Percentiles rank a stretch among this genome's conserved stretches.
Evolutionary conservation across 2,797 vertebrate genomes (phyloP).

Genomic region (Leontocebus nigricollis): DNA sequence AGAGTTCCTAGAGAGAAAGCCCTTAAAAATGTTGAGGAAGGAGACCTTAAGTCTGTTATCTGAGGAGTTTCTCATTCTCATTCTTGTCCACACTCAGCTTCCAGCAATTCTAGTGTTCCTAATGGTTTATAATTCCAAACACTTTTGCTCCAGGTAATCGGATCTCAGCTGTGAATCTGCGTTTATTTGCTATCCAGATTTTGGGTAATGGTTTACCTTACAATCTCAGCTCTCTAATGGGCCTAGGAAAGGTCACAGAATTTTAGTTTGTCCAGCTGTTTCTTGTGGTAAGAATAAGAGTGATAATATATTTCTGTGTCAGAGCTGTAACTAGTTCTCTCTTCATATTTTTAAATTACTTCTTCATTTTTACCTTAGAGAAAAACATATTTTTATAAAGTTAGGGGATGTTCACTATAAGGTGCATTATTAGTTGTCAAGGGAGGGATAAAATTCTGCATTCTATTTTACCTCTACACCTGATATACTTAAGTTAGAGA

Average conservation of each 20-base stretch:
- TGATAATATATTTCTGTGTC: not conserved
- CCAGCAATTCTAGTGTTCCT: not conserved
- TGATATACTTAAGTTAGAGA: not conserved
- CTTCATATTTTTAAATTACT: not conserved
- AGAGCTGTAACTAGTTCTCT: not conserved
- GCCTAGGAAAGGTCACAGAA: not conserved
- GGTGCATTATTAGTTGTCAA: not conserved
- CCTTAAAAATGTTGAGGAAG: no score
- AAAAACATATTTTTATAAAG: conserved; percentile 14
- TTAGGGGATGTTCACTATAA: not conserved
- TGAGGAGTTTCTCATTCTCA: not conserved
- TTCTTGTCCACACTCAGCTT: not conserved
- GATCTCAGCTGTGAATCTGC: not conserved
- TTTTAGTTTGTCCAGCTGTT: not conserved
- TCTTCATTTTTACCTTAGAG: not conserved
- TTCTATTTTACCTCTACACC: not conserved
- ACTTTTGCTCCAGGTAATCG: not conserved
- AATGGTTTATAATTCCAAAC: not conserved
- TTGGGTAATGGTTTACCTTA: not conserved
- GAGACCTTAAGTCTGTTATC: accelerated
- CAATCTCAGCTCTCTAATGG: not conserved
- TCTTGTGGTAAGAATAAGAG: not conserved
- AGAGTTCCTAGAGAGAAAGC: not conserved
- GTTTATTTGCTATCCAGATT: not conserved
- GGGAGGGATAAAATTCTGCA: not conserved